Percentiles rank a stretch among this genome's conserved stretches.
Conservation (phyloP, 2,888 invertebrate genomes). For the Tachina fera region DNA sequence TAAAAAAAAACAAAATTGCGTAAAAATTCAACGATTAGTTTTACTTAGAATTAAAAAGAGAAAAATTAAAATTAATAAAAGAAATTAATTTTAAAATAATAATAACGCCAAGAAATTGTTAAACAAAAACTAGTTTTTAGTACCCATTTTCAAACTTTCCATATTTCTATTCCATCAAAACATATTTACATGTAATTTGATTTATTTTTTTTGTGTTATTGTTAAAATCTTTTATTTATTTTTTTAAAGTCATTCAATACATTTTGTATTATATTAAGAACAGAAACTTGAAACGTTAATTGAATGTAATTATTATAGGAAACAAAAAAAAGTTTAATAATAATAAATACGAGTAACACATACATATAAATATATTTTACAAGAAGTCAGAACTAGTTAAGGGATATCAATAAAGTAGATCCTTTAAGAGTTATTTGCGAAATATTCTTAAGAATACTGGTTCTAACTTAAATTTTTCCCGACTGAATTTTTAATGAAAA, state of each 20-base stretch:
- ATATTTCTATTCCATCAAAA: constrained; percentile 1
- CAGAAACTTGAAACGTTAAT: not conserved
- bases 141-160: constrained; percentile 3
- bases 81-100: not conserved
- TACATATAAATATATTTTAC: not conserved
- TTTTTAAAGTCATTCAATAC: not conserved
- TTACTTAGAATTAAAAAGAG: not conserved
- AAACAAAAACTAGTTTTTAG: constrained; percentile 7
- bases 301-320: not conserved
- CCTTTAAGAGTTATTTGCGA: no score
- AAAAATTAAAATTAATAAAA: not conserved
- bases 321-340: not conserved
- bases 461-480: no score
- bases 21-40: constrained; percentile 14
- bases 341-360: no score
- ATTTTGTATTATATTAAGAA: constrained; percentile 8
- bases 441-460: no score
- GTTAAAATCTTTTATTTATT: constrained; percentile 4
- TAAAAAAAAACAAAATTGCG: not conserved
- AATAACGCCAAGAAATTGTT: not conserved
- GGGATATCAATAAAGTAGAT: not conserved
- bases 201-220: not conserved
- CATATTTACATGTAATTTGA: no score
- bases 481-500: no score
- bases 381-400: not conserved